Evolutionary conservation across 2,888 invertebrate species (phyloP).

Genomic region (Bruchidius siliquastri): DNA sequence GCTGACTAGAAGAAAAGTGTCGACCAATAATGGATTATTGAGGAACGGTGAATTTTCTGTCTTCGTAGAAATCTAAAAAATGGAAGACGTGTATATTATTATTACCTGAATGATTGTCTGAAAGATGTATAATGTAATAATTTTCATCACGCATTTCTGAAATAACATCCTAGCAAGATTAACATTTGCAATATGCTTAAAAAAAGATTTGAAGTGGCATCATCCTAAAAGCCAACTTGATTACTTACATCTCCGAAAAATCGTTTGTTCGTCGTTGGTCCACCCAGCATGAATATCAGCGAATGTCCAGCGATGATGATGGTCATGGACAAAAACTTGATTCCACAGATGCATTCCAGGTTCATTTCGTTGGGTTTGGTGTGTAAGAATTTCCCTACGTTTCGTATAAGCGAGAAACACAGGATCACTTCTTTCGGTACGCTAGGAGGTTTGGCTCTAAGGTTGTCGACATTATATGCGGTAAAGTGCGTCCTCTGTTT

Average conservation of each 20-base stretch:
- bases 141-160: no score
- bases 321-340: constrained; percentile 64
- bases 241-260: background rate
- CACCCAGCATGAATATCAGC: constrained; percentile 61
- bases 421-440: constrained; percentile 32
- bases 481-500: constrained; percentile 24
- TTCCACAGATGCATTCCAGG: constrained; percentile 54
- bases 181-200: no score
- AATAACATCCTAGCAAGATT: no score
- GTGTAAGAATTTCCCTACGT: constrained; percentile 56
- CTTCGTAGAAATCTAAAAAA: constrained; percentile 53
- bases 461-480: constrained; percentile 25
- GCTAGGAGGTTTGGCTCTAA: constrained; percentile 15
- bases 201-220: no score
- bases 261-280: constrained; percentile 59
- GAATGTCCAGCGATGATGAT: constrained; percentile 65
- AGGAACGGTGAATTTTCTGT: constrained; percentile 59
- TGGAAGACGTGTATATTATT: no score
- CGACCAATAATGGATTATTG: constrained; percentile 68
- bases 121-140: no score
- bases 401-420: constrained; percentile 59
- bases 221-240: no score
- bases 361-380: constrained; percentile 57
- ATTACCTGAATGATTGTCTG: no score
- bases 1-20: constrained; percentile 66